These are phyloP conservation scores for Galaxea fascicularis DNA, from an alignment of 92 coral and sea anemone genomes.

Conservation along the genomic window DNA sequence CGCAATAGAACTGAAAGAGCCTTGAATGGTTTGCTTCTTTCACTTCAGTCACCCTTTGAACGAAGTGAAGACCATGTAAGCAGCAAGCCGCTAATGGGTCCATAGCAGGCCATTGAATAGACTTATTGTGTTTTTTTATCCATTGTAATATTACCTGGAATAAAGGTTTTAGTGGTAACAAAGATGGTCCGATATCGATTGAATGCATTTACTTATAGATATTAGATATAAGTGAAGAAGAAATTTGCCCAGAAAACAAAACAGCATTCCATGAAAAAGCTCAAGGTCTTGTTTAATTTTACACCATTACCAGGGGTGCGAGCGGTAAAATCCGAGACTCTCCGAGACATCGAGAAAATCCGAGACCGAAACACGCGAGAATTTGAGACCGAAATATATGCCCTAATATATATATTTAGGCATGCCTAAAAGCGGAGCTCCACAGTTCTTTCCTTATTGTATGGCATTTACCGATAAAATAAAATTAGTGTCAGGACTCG, in stretches of 20 bases:
- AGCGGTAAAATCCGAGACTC: no score
- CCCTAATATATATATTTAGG: no score
- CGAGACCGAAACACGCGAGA: no score
- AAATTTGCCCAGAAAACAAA: neutral
- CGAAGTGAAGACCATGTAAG: neutral
- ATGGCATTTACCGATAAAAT: no score
- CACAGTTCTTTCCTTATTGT: no score
- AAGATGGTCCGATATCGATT: neutral
- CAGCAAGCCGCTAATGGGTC: slow-evolving; percentile 7
- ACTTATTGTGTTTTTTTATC: slow-evolving; percentile 8
- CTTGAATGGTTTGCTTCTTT: neutral
- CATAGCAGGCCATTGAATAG: slow-evolving; percentile 13
- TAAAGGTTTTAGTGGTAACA: slow-evolving; percentile 33
- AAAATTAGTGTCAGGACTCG: no score
- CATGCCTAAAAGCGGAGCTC: no score
- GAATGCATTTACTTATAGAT: neutral
- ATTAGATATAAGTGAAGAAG: neutral
- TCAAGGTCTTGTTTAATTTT: no score
- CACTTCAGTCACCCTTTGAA: neutral
- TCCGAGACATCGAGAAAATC: no score
- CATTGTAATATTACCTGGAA: slow-evolving; percentile 14
- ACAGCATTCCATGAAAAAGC: no score
- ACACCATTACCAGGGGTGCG: no score
- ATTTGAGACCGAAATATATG: no score
- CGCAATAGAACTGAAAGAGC: neutral